A percentile compares a stretch with the other conserved stretches of the same genome.
phyloP scores from a whole-genome alignment of 2,888 invertebrate species.

The Cephus runcator region DNA sequence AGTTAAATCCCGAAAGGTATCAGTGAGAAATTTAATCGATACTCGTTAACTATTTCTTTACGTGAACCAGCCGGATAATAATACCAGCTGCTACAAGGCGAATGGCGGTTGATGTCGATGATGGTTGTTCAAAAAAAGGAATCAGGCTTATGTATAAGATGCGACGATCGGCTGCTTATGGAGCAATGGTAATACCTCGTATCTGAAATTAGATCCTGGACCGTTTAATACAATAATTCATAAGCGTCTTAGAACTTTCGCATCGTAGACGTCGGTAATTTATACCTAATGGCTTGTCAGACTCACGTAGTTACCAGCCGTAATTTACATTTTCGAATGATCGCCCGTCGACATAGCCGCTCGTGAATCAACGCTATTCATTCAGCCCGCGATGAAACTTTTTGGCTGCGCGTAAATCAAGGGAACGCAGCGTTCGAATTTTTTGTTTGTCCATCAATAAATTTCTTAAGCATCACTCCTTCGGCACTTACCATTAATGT shows the following conservation, averaged over 20 bases:
- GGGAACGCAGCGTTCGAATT: not conserved
- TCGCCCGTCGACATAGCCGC: conserved; percentile 5
- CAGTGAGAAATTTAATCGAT: not conserved
- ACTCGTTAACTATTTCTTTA: not conserved
- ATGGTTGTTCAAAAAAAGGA: not conserved
- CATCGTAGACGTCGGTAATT: not conserved
- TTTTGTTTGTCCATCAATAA: not conserved
- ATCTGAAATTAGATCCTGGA: not conserved
- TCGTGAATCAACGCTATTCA: conserved; percentile 24
- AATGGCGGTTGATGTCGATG: not conserved
- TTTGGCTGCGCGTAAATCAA: not conserved
- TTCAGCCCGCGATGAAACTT: conserved; percentile 12
- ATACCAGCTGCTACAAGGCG: not conserved
- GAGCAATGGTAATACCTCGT: not conserved
- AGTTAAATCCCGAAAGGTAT: not conserved
- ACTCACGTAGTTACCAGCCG: not conserved
- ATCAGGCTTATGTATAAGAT: not conserved
- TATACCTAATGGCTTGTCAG: not conserved
- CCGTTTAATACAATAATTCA: not conserved
- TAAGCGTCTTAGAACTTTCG: not conserved
- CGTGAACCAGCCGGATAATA: not conserved
- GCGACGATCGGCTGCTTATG: not conserved
- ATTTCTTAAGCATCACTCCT: not conserved
- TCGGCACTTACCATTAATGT: not conserved
- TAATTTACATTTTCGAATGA: conserved; percentile 2